Conservation (phyloP, 2,113 vertebrate genomes). For the Alces alces region DNA sequence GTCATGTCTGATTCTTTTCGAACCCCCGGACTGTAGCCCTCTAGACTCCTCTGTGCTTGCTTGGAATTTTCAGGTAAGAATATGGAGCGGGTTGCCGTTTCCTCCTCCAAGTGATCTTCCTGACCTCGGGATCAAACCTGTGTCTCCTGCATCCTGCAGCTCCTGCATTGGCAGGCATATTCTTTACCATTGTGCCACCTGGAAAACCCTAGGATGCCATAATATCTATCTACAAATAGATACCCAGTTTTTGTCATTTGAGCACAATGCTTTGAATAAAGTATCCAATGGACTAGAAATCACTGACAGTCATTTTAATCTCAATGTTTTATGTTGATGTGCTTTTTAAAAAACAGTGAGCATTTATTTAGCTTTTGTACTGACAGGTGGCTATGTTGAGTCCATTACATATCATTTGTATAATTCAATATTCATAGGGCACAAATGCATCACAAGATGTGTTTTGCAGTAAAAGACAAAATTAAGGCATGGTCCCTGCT, state of each 20-base stretch:
- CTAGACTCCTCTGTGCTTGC: not conserved
- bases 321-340: not conserved
- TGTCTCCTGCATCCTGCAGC: not conserved
- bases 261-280: not conserved
- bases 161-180: not conserved
- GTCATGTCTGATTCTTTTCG: not conserved
- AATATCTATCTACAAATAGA: not conserved
- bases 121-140: not conserved
- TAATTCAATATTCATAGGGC: not conserved
- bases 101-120: not conserved
- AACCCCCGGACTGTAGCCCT: not conserved
- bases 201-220: not conserved
- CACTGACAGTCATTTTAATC: conserved; percentile 12
- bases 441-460: not conserved
- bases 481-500: not conserved
- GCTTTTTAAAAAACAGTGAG: not conserved
- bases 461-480: conserved; percentile 27
- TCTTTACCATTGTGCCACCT: not conserved
- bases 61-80: not conserved
- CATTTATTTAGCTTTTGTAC: not conserved
- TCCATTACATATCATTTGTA: not conserved
- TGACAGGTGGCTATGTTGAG: not conserved
- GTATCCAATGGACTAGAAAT: not conserved
- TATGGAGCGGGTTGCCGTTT: not conserved
- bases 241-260: not conserved